These are phyloP conservation scores for Sylvia atricapilla DNA, from an alignment of 2,113 vertebrate genomes.

Conservation along the genomic window DNA sequence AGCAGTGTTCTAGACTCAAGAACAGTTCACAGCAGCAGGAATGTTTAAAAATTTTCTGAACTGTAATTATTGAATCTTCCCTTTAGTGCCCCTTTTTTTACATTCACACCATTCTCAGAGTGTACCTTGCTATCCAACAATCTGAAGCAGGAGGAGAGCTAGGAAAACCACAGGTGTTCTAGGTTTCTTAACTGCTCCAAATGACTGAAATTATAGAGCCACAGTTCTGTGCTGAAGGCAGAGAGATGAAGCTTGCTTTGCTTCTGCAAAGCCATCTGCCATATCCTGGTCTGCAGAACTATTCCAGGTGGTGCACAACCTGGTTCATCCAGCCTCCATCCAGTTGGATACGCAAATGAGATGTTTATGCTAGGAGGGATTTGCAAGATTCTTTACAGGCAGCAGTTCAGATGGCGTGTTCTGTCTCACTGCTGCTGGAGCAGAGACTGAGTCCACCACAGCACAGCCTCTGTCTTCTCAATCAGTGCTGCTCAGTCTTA, in stretches of 20 bases:
- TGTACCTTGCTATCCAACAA: not conserved
- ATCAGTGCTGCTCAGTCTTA: not conserved
- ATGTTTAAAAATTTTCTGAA: not conserved
- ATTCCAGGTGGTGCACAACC: conserved; percentile 4
- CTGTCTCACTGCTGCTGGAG: not conserved
- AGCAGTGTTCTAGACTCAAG: not conserved
- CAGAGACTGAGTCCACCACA: not conserved
- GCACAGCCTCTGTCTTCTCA: not conserved
- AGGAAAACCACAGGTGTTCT: not conserved
- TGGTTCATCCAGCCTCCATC: not conserved
- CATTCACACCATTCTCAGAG: not conserved
- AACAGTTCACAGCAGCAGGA: not conserved
- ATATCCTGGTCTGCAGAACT: not conserved
- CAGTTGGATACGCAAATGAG: not conserved
- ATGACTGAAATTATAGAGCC: not conserved
- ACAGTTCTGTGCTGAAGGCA: not conserved
- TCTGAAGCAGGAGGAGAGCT: not conserved
- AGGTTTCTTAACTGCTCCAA: not conserved
- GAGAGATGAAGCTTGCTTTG: not conserved
- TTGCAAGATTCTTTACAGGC: not conserved
- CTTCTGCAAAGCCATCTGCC: conserved; percentile 26
- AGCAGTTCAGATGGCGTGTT: not conserved
- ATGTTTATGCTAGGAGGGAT: conserved; percentile 25
- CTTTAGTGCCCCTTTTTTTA: not conserved
- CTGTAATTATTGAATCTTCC: not conserved